A percentile compares a stretch with the other conserved stretches of the same genome.
Conservation (phyloP, 2,888 invertebrate genomes). For the Trilocha varians region DNA sequence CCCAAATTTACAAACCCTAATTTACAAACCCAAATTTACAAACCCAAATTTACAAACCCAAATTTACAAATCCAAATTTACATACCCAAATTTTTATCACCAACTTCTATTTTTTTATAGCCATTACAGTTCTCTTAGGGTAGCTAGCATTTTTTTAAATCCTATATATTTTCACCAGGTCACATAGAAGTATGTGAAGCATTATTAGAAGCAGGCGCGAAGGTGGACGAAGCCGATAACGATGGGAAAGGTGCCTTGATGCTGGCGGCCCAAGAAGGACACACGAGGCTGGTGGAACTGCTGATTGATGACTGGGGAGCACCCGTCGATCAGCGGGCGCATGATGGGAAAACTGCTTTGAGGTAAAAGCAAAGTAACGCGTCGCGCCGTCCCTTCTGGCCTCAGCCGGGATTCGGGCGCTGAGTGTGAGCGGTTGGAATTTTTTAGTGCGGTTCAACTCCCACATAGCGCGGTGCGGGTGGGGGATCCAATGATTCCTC, state of each 20-base stretch:
- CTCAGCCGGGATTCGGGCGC: not conserved
- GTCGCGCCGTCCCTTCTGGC: not conserved
- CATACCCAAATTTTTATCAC: no score
- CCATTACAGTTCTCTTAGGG: no score
- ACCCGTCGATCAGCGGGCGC: conserved; percentile 87
- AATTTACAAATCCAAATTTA: no score
- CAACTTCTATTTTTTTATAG: no score
- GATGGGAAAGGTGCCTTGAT: conserved; percentile 92
- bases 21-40: no score
- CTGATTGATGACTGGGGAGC: conserved; percentile 83
- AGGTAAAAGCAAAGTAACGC: no score
- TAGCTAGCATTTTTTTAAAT: not conserved
- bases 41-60: no score
- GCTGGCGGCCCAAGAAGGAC: conserved; percentile 92
- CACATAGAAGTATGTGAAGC: conserved; percentile 88
- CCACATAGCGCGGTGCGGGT: no score
- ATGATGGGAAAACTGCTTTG: conserved; percentile 91
- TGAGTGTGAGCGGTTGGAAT: not conserved
- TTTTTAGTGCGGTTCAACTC: no score
- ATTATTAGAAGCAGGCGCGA: conserved; percentile 88
- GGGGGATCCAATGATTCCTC: no score
- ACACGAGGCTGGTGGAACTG: conserved; percentile 74
- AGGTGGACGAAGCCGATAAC: conserved; percentile 91
- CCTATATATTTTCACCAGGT: conserved; percentile 57
- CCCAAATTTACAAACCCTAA: no score